A percentile compares a stretch with the other conserved stretches of the same genome.
Conservation (phyloP, 2,113 vertebrate genomes). For the Laticauda colubrina region DNA sequence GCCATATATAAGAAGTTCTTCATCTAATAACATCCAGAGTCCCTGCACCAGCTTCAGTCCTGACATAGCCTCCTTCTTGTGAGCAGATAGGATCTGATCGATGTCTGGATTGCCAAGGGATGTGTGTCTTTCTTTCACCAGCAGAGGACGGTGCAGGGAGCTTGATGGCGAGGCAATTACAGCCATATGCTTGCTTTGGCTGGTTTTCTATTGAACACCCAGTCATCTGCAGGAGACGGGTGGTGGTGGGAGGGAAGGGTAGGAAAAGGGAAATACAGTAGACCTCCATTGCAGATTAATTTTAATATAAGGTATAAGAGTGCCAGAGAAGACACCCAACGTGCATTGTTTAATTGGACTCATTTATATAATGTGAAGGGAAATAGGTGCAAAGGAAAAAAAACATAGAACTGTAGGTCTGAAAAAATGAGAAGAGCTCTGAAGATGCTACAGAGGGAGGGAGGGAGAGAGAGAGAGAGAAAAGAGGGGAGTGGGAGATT, state of each 20-base stretch:
- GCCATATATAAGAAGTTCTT: not conserved
- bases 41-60: not conserved
- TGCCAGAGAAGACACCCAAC: not conserved
- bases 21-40: not conserved
- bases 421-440: not conserved
- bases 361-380: not conserved
- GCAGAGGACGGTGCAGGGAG: slow-evolving; percentile 4
- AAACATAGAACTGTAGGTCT: not conserved
- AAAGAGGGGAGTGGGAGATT: too few relatives aligned
- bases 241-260: too few relatives aligned
- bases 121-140: not conserved
- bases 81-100: not conserved
- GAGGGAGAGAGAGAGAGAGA: not conserved
- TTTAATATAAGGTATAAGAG: not conserved
- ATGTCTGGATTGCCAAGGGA: not conserved
- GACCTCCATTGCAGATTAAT: not conserved
- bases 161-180: not conserved
- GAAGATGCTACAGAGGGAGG: too few relatives aligned
- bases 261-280: not conserved
- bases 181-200: not conserved
- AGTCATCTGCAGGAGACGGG: not conserved
- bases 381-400: not conserved
- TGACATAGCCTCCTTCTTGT: not conserved
- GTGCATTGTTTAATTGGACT: not conserved
- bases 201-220: not conserved